phyloP scores from a whole-genome alignment of 2,113 vertebrate species.

The Mystacornis crossleyi region DNA sequence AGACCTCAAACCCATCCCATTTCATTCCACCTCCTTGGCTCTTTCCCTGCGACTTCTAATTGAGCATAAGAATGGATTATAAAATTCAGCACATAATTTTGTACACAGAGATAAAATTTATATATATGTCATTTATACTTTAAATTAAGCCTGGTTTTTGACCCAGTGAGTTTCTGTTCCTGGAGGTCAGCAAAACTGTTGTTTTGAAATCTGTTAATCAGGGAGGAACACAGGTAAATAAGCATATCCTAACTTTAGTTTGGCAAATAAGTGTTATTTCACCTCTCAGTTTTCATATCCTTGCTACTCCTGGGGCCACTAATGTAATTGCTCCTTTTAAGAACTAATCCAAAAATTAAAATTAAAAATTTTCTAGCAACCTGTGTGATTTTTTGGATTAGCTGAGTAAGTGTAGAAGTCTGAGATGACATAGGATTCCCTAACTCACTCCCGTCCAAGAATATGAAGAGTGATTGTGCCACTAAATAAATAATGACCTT shows the following conservation, averaged over 20 bases:
- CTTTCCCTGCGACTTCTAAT: neutral
- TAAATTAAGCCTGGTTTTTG: neutral
- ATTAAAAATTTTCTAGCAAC: neutral
- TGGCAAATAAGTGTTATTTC: neutral
- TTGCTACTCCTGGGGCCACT: neutral
- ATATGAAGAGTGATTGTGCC: neutral
- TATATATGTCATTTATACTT: neutral
- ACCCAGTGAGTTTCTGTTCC: neutral
- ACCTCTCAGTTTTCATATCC: neutral
- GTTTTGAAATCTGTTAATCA: neutral
- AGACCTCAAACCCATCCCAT: neutral
- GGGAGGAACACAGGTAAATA: neutral
- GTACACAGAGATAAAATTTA: neutral
- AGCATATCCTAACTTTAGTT: neutral
- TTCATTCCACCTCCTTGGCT: neutral
- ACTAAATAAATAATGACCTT: neutral
- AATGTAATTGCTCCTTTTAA: neutral
- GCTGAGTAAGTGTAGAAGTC: neutral
- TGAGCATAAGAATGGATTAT: neutral
- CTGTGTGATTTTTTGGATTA: neutral
- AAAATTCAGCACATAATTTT: neutral
- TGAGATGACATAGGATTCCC: neutral
- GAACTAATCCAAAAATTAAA: neutral
- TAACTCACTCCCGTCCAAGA: neutral
- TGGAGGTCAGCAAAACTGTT: neutral